Evolutionary conservation across 2,113 vertebrate genomes (phyloP).

Genomic region (Phylloscopus trochiloides): DNA sequence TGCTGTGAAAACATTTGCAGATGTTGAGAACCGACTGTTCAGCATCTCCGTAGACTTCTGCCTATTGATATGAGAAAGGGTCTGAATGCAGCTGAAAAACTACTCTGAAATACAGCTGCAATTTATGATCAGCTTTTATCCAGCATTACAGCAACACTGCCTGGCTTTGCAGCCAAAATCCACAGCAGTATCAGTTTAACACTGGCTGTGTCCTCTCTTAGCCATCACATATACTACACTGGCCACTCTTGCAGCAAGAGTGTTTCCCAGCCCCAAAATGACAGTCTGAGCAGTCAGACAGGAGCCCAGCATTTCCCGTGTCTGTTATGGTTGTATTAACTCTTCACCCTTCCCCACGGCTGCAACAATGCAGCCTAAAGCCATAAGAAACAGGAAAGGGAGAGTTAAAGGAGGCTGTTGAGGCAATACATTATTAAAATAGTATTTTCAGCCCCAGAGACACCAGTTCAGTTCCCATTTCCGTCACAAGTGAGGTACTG

Average conservation of each 20-base stretch:
- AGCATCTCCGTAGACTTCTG: conserved; percentile 10
- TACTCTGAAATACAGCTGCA: background rate
- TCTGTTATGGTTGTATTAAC: background rate
- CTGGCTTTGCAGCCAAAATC: conserved; percentile 7
- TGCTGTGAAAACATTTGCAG: conserved; percentile 32
- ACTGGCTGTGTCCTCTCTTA: background rate
- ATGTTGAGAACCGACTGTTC: background rate
- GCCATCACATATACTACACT: background rate
- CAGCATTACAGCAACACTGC: background rate
- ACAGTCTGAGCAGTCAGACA: background rate
- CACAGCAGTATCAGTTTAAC: background rate
- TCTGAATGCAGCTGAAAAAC: background rate
- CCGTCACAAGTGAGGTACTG: background rate
- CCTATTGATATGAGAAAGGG: background rate
- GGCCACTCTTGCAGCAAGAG: background rate
- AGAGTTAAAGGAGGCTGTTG: background rate
- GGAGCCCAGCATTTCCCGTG: background rate
- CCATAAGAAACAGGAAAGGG: background rate
- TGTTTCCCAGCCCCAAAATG: background rate
- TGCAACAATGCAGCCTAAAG: background rate
- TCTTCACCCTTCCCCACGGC: background rate
- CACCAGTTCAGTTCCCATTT: background rate
- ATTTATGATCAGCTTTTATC: background rate
- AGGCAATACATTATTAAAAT: conserved; percentile 32
- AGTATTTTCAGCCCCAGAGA: background rate